Evolutionary conservation across 1,140 invertebrate genomes (phyloP).

Genomic region (Lucilia cuprina): DNA sequence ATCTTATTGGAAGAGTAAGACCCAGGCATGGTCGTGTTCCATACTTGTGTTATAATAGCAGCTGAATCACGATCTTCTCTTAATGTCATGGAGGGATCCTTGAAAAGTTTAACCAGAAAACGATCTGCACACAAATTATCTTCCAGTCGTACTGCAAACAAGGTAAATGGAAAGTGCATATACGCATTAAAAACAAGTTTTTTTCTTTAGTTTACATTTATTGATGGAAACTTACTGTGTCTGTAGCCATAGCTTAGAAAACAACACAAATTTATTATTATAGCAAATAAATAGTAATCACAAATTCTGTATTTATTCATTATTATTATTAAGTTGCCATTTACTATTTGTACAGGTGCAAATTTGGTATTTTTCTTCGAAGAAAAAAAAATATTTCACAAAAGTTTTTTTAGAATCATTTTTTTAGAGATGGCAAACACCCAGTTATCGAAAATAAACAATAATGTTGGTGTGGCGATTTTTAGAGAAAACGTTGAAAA

Average conservation of each 20-base stretch:
- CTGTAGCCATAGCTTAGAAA: background rate
- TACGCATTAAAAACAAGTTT: background rate
- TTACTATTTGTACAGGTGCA: background rate
- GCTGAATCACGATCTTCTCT: slow-evolving; percentile 57
- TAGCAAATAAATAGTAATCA: background rate
- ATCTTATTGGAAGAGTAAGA: slow-evolving; percentile 52
- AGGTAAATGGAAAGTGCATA: background rate
- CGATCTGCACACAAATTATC: slow-evolving; percentile 19
- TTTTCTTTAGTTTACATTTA: background rate
- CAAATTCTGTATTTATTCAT: background rate
- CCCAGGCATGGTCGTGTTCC: slow-evolving; percentile 54
- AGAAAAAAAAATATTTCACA: background rate
- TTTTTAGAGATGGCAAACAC: background rate
- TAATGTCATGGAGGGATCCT: slow-evolving; percentile 47
- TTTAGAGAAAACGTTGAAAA: background rate
- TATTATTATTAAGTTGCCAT: background rate
- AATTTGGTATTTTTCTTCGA: background rate
- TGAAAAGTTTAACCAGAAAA: background rate
- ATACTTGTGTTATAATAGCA: slow-evolving; percentile 54
- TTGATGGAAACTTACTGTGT: background rate
- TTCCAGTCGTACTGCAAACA: slow-evolving; percentile 4
- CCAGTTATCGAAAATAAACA: background rate
- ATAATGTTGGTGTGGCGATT: background rate
- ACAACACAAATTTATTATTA: background rate
- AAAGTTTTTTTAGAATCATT: slow-evolving; percentile 9